These are phyloP conservation scores for Cantharis lateralis DNA, from an alignment of 2,888 invertebrate genomes.

Conservation along the genomic window DNA sequence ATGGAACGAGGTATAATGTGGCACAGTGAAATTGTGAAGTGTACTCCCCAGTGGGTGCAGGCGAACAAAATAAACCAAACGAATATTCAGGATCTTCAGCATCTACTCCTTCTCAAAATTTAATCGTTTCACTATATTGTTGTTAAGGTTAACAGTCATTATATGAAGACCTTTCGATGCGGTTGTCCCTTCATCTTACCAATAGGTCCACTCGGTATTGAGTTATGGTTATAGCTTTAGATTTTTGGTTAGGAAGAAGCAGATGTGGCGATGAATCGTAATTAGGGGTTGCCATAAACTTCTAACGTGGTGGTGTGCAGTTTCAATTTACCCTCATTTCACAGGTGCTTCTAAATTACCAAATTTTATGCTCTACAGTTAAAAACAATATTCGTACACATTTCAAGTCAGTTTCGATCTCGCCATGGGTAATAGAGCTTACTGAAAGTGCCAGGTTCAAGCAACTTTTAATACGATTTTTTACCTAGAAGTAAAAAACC, in stretches of 20 bases:
- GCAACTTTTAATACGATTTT: background rate
- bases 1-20: constrained; percentile 45
- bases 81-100: constrained; percentile 7
- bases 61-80: constrained; percentile 21
- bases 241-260: constrained; percentile 29
- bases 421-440: background rate
- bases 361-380: constrained; percentile 27
- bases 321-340: constrained; percentile 34
- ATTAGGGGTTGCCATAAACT: constrained; percentile 26
- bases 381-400: too few species aligned
- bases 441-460: background rate
- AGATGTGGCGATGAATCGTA: constrained; percentile 25
- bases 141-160: constrained; percentile 54
- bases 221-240: constrained; percentile 38
- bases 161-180: constrained; percentile 51
- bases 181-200: constrained; percentile 45
- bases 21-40: constrained; percentile 46
- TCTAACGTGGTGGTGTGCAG: constrained; percentile 33
- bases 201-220: constrained; percentile 40
- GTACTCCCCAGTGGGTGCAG: constrained; percentile 50
- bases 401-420: background rate
- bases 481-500: background rate
- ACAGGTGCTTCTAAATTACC: constrained; percentile 38
- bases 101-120: constrained; percentile 22
- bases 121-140: constrained; percentile 39